Evolutionary conservation across 30 jellyfish, hydroid and myxozoan species (phyloP), one percentile per base, ranked within the genome.

Genomic region (Hydractinia symbiolongicarpus): DNA sequence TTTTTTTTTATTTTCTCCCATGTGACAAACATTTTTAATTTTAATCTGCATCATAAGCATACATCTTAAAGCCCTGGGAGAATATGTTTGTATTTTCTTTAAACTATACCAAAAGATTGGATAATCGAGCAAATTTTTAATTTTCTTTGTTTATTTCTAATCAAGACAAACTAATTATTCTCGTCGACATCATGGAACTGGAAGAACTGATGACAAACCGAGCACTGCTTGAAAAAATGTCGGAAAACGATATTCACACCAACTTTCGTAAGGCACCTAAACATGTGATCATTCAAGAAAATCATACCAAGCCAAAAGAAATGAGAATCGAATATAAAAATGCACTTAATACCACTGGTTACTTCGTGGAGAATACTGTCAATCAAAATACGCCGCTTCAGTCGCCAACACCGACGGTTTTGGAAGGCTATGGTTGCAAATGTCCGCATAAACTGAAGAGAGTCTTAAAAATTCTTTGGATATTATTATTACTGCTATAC

Each of bases 401-500:
- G 54, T n/a, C 15, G 11, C 19, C 50, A 9, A 58, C 8, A 30
- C 50, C 15, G 61, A 67, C 21, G n/a, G 81, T 54, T 40, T 40
- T 83, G 13, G 90, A 90, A 68, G 90, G 90, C 50, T 86, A 86
- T 69, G 90, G 90, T 5, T 90, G 97, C 61, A 87, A 82, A 20
- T 85, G 94, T 55, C 97, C 97, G 5, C 81, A 76, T 5, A 88
- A 91, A 61, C 69, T 90, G 44, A 86, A 79, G 72, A 89, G 74
- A 68, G 80, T 85, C 53, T 72, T 78, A 44, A 90, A 90, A 83
- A 85, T 85, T 74, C 66, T 81, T 71, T 90, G 97, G 97, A 75
- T 86, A 8, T 66, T 90, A 21, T 58, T 90, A 40, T 78, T 90
- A 7, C 64, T 90, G 11, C 73, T 79, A 11, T 90, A 90, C 81